Base-by-base conservation (phyloP, 2,888 invertebrate species). In the Iselma pallidipennis region DNA sequence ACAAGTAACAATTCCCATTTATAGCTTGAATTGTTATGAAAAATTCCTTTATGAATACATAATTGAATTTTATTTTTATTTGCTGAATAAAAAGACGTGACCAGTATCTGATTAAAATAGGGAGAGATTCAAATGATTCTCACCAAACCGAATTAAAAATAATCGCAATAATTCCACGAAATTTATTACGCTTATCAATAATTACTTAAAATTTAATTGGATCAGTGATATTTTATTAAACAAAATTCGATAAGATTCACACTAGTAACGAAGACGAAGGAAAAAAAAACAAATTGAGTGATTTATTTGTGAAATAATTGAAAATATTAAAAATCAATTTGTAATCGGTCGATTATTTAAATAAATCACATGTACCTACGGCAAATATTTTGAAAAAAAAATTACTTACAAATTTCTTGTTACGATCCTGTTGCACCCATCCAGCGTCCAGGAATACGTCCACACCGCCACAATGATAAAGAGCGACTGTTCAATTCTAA, bases 401-500 rank as follows among this genome's bases (percentile, higher is more conserved):
- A 25, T 25, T 25, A 25, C 25, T 25, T 6, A 25, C 25, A 25
- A 25, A 25, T 25, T 25, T 25, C 6, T 25, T 25, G 6, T 9
- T 45, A 21, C 19, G 19, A 45, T 45, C 42, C 42, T 10, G 19
- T 4, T 33, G 37, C 3, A 10, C 0, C 21, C 21, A 45, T 45
- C 42, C 42, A 45, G 10, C 42, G 42, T 45, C 42, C 42, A 45
- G 37, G 21, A 14, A 45, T 21, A 45, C 59, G 59, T 59, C 53
- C 29, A 9, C 63, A 61, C 66, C 53, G 58, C 52, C 26, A 42
- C 63, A 63, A 56, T 61, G 66, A 61, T 63, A 66, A 55, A 50
- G 29, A 55, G 45, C 63, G 63, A 66, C 66, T 66, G 63, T 63
- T 66, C 58, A 63, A 60, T 58, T 61, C 55, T 51, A 60, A 63